Percentiles rank a stretch among this genome's conserved stretches.
These are phyloP conservation scores for Periplaneta americana DNA, from an alignment of 1,140 invertebrate genomes.

Conservation along the genomic window DNA sequence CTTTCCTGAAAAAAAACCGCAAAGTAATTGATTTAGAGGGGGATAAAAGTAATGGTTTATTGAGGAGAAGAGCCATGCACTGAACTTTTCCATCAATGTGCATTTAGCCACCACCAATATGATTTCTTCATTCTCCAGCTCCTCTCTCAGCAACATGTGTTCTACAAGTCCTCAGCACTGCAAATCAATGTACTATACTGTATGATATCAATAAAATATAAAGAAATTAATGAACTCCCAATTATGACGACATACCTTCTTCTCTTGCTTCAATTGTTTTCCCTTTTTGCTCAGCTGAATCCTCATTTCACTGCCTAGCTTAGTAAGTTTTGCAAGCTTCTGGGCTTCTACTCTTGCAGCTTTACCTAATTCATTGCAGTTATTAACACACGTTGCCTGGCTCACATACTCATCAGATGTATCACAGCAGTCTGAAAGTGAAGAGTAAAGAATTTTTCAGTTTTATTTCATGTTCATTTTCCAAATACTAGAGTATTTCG, in stretches of 20 bases:
- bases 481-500: too few relatives aligned
- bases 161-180: too few relatives aligned
- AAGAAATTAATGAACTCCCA: too few relatives aligned
- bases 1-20: slow-evolving; percentile 37
- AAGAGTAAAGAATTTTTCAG: too few relatives aligned
- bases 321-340: slow-evolving; percentile 61
- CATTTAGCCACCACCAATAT: not conserved
- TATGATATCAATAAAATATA: too few relatives aligned
- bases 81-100: too few relatives aligned
- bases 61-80: too few relatives aligned
- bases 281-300: slow-evolving; percentile 71
- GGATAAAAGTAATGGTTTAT: too few relatives aligned
- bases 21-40: slow-evolving; percentile 1
- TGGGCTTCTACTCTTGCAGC: slow-evolving; percentile 71
- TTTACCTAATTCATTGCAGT: slow-evolving; percentile 74
- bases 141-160: too few relatives aligned
- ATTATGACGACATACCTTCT: slow-evolving; percentile 32
- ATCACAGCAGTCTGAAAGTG: slow-evolving; percentile 86
- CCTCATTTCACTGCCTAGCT: slow-evolving; percentile 71
- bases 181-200: too few relatives aligned
- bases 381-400: slow-evolving; percentile 62
- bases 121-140: not conserved
- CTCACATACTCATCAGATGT: slow-evolving; percentile 83
- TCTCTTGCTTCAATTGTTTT: slow-evolving; percentile 65
- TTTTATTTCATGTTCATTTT: too few relatives aligned